These are phyloP conservation scores for Neogobius melanostomus DNA, from an alignment of 2,113 vertebrate genomes.

Conservation along the genomic window DNA sequence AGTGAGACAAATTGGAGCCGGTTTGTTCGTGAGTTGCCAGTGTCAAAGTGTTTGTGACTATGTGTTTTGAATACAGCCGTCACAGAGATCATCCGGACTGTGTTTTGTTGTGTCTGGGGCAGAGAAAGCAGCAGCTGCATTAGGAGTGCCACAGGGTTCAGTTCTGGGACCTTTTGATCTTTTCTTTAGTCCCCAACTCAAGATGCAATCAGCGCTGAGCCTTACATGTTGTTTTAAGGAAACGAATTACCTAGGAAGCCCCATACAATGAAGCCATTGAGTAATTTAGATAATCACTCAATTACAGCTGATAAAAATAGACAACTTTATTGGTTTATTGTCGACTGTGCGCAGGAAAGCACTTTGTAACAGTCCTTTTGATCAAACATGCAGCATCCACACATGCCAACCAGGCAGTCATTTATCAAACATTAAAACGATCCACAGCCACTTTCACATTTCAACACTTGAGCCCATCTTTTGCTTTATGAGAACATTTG, in stretches of 20 bases:
- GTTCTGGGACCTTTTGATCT: slow-evolving; percentile 18
- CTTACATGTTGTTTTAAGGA: slow-evolving; percentile 8
- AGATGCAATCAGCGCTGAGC: slow-evolving; percentile 1
- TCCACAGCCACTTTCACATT: no score
- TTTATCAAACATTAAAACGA: slow-evolving; percentile 7
- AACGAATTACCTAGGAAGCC: background rate
- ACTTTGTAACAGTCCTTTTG: slow-evolving; percentile 24
- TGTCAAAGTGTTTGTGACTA: slow-evolving; percentile 43
- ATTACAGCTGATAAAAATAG: slow-evolving; percentile 55
- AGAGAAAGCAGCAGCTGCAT: slow-evolving; percentile 49
- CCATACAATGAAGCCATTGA: slow-evolving; percentile 3
- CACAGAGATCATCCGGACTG: slow-evolving; percentile 36
- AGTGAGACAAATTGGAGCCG: slow-evolving; percentile 5
- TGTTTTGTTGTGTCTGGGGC: slow-evolving; percentile 50
- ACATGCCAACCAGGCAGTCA: slow-evolving; percentile 38
- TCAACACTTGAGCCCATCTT: background rate
- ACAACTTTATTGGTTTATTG: slow-evolving; percentile 60
- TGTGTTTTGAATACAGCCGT: slow-evolving; percentile 50
- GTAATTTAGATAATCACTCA: slow-evolving; percentile 6
- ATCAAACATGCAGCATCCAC: slow-evolving; percentile 50
- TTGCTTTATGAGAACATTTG: background rate
- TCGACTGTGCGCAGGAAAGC: slow-evolving; percentile 30
- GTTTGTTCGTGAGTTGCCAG: slow-evolving; percentile 5
- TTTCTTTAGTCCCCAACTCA: background rate
- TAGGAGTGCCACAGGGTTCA: slow-evolving; percentile 18